Percentiles rank a stretch among this genome's conserved stretches.
Conservation (phyloP, 1,140 invertebrate species). For the Caerostris extrusa region DNA sequence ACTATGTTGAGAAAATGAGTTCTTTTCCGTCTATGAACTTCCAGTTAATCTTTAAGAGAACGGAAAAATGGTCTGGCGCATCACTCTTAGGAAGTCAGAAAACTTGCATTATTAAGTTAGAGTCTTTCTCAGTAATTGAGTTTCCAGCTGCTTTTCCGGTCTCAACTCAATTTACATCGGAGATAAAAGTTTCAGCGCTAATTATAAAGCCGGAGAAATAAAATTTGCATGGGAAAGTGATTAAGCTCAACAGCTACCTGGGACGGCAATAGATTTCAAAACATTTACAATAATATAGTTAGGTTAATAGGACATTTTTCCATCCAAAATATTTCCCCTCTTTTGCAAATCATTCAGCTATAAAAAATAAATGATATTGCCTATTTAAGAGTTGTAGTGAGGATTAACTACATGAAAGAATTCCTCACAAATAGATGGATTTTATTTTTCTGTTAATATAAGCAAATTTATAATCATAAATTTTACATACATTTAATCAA, state of each 20-base stretch:
- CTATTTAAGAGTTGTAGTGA: too few species aligned
- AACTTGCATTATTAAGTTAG: slow-evolving; percentile 28
- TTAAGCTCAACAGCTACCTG: background rate
- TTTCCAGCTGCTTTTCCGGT: slow-evolving; percentile 28
- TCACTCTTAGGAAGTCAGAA: background rate
- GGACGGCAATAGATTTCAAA: background rate
- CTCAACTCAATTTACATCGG: background rate
- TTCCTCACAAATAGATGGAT: too few species aligned
- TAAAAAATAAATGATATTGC: too few species aligned
- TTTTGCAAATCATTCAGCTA: background rate
- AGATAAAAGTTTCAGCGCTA: slow-evolving; percentile 29
- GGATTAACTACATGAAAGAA: too few species aligned
- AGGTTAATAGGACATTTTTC: background rate
- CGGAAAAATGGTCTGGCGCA: background rate
- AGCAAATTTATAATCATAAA: too few species aligned
- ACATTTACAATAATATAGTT: slow-evolving; percentile 8
- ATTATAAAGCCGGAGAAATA: slow-evolving; percentile 19
- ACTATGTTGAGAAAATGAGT: background rate
- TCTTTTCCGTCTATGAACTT: background rate
- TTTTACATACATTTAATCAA: too few species aligned
- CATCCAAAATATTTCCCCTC: background rate
- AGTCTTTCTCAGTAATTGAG: slow-evolving; percentile 48
- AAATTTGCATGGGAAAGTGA: slow-evolving; percentile 36
- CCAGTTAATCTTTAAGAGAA: background rate
- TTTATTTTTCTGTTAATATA: too few species aligned